phyloP scores from a whole-genome alignment of 2,797 vertebrate species.

The Sorex maritimensis region DNA sequence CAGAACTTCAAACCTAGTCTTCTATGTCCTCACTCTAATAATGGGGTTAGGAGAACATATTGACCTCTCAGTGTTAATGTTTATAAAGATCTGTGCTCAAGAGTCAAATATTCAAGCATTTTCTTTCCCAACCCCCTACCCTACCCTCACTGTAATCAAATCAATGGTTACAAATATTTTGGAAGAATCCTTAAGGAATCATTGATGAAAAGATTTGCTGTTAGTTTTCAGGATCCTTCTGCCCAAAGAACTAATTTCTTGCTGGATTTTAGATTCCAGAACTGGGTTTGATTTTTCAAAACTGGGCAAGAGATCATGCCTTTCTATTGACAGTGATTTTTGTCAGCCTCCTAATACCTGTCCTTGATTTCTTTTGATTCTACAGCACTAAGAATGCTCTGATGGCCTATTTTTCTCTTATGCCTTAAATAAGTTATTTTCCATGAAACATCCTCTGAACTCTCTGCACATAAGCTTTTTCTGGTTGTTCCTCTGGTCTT shows the following conservation, averaged over 20 bases:
- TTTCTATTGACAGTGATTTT: not conserved
- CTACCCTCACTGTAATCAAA: not conserved
- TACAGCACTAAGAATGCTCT: too few species aligned
- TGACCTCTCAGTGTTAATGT: not conserved
- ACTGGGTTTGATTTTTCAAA: not conserved
- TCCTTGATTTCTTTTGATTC: not conserved
- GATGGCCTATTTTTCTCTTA: not conserved
- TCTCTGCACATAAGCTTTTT: not conserved
- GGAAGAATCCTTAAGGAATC: not conserved
- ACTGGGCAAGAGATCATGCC: not conserved
- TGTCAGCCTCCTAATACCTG: not conserved
- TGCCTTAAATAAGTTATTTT: not conserved
- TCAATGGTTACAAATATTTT: not conserved
- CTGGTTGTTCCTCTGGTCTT: not conserved
- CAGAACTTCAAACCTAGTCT: not conserved
- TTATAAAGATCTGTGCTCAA: not conserved
- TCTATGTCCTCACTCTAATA: not conserved
- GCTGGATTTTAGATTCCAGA: conserved; percentile 24
- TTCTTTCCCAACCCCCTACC: not conserved
- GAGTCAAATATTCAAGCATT: not conserved
- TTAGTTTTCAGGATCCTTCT: not conserved
- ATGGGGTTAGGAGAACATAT: not conserved
- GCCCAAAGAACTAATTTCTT: not conserved
- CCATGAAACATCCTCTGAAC: not conserved
- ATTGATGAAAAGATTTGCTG: too few species aligned